A percentile compares a stretch with the other conserved stretches of the same genome.
phyloP scores from a whole-genome alignment of 2,888 invertebrate species.

The Coelinius sp. region DNA sequence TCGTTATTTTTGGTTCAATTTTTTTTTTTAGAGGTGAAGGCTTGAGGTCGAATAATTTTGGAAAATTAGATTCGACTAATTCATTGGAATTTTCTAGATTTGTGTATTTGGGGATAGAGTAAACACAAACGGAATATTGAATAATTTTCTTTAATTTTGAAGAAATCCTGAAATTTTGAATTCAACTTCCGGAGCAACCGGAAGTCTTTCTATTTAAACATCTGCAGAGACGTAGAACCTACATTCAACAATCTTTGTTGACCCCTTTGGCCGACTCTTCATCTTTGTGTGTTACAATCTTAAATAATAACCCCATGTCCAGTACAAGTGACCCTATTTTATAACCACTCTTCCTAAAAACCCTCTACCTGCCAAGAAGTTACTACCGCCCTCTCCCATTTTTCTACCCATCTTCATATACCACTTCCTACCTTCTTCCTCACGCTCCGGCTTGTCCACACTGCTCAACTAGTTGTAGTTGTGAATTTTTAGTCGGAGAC shows the following conservation, averaged over 20 bases:
- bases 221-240: not conserved
- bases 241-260: not conserved
- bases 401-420: conserved; percentile 34
- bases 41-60: not conserved
- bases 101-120: too few species aligned
- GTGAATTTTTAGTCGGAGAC: conserved; percentile 55
- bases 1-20: too few species aligned
- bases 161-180: not conserved
- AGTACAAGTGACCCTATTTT: conserved; percentile 13
- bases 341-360: not conserved
- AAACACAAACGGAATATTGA: too few species aligned
- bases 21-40: too few species aligned
- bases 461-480: conserved; percentile 39
- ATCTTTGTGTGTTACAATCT: not conserved
- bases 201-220: not conserved
- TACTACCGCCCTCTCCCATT: conserved; percentile 57
- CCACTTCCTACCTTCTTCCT: conserved; percentile 13
- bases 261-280: not conserved
- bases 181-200: not conserved
- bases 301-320: not conserved
- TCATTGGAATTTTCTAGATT: too few species aligned
- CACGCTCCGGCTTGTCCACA: conserved; percentile 33
- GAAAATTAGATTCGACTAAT: not conserved
- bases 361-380: conserved; percentile 58
- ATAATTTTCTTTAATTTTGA: not conserved